Evolutionary conservation across 92 coral and sea anemone genomes (phyloP), one percentile per base, ranked within the genome.

Genomic region (Micromussa lordhowensis): DNA sequence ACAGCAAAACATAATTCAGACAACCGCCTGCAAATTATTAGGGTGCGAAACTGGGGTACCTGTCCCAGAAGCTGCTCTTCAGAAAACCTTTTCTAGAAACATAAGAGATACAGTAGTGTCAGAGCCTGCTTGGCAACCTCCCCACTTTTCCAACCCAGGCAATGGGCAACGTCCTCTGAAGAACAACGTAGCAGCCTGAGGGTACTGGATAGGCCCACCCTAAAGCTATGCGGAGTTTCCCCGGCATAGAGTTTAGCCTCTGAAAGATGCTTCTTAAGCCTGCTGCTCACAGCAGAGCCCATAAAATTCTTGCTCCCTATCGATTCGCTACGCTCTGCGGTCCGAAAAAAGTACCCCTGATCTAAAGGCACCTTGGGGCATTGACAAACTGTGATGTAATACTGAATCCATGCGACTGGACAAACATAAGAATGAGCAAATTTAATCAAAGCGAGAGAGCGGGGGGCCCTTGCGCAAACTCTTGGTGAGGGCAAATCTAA

Each of bases 151-250:
- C 92, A 89, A 1, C 84, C 92, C 58, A 89, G 32, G 68, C 83
- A 76, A 5, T 38, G 88, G 26, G 92, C 85, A 1, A 83, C 66
- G 29, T 89, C 92, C 19, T 76, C 82, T 78, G 22, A 68, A 13
- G 89, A 85, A 59, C 92, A 90, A 72, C 86, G 86, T 61, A 90
- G 24, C 28, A 90, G 63, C 28, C 76, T 68, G 2, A 90, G 84
- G 14, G 89, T 90, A 75, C 79, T 90, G 29, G 89, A 85, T 22
- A 90, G 78, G 24, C 86, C 92, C 14, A 85, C 89, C 78, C 93
- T 59, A 68, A 90, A 84, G 32, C 87, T 90, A 57, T 90, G 90
- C 29, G 93, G 93, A 18, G 93, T 85, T 28, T 90, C 90, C 48
- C 93, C 90, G 30, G 64, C 66, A 79, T 57, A 30, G 19, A 85